Base-by-base conservation (phyloP, 2,888 invertebrate species). In the Carterocephalus palaemon region DNA sequence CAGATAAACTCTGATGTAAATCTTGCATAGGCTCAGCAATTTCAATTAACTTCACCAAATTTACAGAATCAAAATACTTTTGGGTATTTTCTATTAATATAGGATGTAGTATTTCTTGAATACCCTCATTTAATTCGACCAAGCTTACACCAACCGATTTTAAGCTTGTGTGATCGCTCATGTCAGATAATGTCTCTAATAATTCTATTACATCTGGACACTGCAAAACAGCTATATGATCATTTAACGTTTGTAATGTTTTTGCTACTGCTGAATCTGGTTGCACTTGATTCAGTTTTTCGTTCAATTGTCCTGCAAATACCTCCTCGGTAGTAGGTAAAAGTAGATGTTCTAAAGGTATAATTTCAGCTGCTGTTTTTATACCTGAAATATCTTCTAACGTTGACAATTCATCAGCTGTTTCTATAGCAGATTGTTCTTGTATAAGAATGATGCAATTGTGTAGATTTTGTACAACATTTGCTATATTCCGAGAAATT, bases 361-460 rank as follows among this genome's bases (percentile, higher is more conserved):
- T 57, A n/a, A 81, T 71, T 17, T 89, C 88, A 2, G 88, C 88
- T 22, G 79, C 76, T 1, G 89, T 89, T 69, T 89, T 88, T 9
- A 91, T 76, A 2, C 83, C 88, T 0, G 90, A 89, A 51, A 90
- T 73, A 55, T 90, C 89, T 52, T 88, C 88, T 38, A 89, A 77
- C 4, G 89, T 88, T 2, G 90, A 89, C 59, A 90, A 72, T 26
- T 90, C 89, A 19, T 81, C 83, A 3, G 71, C 61, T 4, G 70
- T 78, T 61, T 90, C 90, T 22, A 90, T 48, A 47, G 77, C 65
- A 51, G 60, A 60, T 54, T 88, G 82, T 57, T 89, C 84, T 48
- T 84, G 75, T 52, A 89, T 76, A 50, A 86, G 65, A 4, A 87
- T 57, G 32, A 89, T 77, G 56, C 85, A 86, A 51, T 74, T 82